Percentiles rank a stretch among this genome's conserved stretches.
These are phyloP conservation scores for Tetramorium alpestre DNA, from an alignment of 1,140 invertebrate genomes.

Conservation along the genomic window DNA sequence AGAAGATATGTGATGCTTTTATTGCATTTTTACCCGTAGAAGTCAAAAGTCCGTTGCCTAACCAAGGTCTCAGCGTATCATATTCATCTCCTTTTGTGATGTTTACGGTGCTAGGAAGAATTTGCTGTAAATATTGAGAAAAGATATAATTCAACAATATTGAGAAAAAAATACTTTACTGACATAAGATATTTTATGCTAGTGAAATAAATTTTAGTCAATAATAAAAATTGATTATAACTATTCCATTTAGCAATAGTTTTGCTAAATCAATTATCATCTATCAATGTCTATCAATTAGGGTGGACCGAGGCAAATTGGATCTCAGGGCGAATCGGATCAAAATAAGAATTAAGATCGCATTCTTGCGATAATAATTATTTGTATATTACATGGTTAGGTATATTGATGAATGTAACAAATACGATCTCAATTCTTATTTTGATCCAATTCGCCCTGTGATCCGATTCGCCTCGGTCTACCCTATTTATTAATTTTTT, in stretches of 20 bases:
- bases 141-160: neutral
- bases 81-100: constrained; percentile 90
- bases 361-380: no score
- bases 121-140: constrained; percentile 69
- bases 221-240: neutral
- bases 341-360: no score
- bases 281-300: no score
- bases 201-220: neutral
- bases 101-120: constrained; percentile 83
- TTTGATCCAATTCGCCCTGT: no score
- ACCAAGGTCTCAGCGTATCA: constrained; percentile 88
- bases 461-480: no score
- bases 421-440: no score
- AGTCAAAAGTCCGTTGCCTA: constrained; percentile 89
- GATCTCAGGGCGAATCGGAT: no score
- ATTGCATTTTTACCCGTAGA: constrained; percentile 85
- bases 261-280: neutral
- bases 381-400: no score
- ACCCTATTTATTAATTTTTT: no score
- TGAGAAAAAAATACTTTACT: neutral
- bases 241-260: neutral
- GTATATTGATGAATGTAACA: no score
- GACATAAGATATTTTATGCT: neutral
- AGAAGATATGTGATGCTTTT: neutral
- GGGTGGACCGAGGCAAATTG: no score